Evolutionary conservation across 2,113 vertebrate genomes (phyloP).

Genomic region (Crotalus viridis): DNA sequence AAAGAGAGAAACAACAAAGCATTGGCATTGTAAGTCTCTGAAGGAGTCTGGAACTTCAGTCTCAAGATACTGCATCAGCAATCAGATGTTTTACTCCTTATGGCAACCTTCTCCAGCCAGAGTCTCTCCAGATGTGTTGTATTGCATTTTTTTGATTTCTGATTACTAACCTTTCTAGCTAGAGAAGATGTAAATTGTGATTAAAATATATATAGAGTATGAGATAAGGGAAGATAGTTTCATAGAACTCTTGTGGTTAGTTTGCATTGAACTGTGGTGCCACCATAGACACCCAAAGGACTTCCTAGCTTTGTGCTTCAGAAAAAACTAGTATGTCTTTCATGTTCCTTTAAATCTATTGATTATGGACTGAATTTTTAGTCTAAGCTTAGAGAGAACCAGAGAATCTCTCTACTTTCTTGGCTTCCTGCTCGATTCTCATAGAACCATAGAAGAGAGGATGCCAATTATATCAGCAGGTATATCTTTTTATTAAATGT

Average conservation of each 20-base stretch:
- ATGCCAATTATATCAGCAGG: neutral
- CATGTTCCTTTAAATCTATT: neutral
- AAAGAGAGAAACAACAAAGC: conserved; percentile 37
- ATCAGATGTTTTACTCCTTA: neutral
- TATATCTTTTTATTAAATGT: neutral
- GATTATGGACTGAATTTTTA: neutral
- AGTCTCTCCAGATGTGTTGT: neutral
- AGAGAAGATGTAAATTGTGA: neutral
- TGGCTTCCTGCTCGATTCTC: neutral
- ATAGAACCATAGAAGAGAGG: neutral
- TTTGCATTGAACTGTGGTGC: neutral
- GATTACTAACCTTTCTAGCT: neutral
- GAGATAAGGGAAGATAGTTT: neutral
- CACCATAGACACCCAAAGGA: neutral
- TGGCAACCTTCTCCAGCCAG: neutral
- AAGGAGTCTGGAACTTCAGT: neutral
- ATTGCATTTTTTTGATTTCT: neutral
- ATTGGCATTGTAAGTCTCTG: conserved; percentile 16
- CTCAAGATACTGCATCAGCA: neutral
- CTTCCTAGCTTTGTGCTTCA: neutral
- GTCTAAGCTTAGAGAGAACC: neutral
- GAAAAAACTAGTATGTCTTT: neutral
- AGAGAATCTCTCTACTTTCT: neutral
- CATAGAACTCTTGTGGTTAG: neutral
- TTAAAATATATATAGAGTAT: neutral